phyloP scores from a whole-genome alignment of 2,113 vertebrate species.

The Dipodomys ordii region DNA sequence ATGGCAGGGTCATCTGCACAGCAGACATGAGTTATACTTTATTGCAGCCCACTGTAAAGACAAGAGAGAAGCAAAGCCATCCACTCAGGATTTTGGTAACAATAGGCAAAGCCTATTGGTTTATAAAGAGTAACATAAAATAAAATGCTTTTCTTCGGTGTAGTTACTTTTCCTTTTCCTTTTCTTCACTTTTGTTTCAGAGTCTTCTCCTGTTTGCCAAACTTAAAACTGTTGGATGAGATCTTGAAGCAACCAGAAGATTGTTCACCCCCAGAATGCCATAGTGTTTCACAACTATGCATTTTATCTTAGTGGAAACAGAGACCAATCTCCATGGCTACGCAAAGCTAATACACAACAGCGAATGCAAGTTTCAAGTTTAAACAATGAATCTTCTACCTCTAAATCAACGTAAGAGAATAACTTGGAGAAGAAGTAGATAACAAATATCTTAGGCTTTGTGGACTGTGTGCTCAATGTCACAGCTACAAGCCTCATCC shows the following conservation, averaged over 20 bases:
- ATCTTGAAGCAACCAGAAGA: slow-evolving; percentile 94
- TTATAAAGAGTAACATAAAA: slow-evolving; percentile 30
- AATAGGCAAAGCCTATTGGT: background rate
- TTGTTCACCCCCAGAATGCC: slow-evolving; percentile 82
- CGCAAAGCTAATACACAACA: slow-evolving; percentile 41
- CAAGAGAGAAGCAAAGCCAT: background rate
- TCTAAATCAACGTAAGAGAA: background rate
- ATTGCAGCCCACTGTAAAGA: background rate
- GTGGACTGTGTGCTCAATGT: background rate
- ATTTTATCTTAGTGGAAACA: slow-evolving; percentile 87
- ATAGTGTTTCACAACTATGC: slow-evolving; percentile 88
- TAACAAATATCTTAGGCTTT: slow-evolving; percentile 4
- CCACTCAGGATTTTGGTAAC: background rate
- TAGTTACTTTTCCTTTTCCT: background rate
- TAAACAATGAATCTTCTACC: background rate
- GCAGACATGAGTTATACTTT: background rate
- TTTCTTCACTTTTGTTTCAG: slow-evolving; percentile 84
- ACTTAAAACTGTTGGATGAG: slow-evolving; percentile 94
- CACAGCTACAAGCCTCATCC: background rate
- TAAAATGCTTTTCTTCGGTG: slow-evolving; percentile 30
- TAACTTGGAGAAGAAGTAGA: background rate
- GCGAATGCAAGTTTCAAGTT: background rate
- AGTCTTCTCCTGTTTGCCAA: slow-evolving; percentile 96
- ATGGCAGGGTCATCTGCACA: background rate
- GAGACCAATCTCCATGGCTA: background rate